These are phyloP conservation scores for Pangasius sanitwongsei DNA, from an alignment of 2,797 vertebrate genomes.

Conservation along the genomic window DNA sequence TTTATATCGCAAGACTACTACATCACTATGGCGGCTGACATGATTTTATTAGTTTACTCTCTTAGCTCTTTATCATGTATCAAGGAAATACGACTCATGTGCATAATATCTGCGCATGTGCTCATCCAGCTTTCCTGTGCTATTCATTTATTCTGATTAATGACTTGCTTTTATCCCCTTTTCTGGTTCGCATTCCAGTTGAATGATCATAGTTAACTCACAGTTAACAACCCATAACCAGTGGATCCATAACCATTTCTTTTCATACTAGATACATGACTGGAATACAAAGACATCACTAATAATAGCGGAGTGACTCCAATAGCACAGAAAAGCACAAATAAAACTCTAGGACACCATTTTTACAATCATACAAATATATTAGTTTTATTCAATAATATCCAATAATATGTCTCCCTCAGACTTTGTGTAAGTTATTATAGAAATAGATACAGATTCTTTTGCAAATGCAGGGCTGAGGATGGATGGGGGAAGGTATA, in stretches of 20 bases:
- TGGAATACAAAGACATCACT: not conserved
- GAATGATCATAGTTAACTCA: conserved; percentile 68
- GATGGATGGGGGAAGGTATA: conserved; percentile 54
- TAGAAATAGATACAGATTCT: conserved; percentile 84
- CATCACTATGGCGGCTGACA: not conserved
- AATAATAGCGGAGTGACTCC: not conserved
- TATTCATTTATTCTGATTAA: not conserved
- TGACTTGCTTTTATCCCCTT: not conserved
- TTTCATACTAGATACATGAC: conserved; percentile 20
- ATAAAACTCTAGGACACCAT: conserved; percentile 52
- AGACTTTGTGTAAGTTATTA: conserved; percentile 78
- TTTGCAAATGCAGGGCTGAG: conserved; percentile 80
- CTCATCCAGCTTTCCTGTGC: not conserved
- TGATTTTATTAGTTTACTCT: not conserved
- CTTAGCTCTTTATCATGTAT: not conserved
- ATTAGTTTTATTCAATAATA: conserved; percentile 87
- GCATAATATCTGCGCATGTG: not conserved
- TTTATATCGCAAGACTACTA: not conserved
- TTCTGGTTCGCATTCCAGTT: not conserved
- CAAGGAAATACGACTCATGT: not conserved
- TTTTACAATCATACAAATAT: conserved; percentile 86
- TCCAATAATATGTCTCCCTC: conserved; percentile 80
- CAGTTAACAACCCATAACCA: conserved; percentile 67
- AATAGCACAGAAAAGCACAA: conserved; percentile 39
- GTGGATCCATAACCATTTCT: conserved; percentile 58